Evolutionary conservation across 1,140 invertebrate genomes (phyloP).

Genomic region (Campoletis sonorensis): DNA sequence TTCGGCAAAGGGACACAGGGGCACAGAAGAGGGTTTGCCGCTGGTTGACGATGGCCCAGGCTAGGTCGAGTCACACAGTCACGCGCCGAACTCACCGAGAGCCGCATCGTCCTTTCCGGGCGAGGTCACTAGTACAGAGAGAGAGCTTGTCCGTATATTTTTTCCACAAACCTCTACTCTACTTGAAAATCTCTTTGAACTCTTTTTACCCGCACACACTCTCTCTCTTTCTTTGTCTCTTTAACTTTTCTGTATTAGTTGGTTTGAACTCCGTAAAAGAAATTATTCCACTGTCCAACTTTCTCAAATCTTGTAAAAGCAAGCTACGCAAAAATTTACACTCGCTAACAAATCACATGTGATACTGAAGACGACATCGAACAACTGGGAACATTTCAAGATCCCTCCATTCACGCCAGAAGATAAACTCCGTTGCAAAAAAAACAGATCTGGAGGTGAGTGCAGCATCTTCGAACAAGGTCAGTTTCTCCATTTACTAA

Average conservation of each 20-base stretch:
- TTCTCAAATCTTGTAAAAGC: not conserved
- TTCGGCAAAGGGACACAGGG: slow-evolving; percentile 61
- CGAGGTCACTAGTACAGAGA: slow-evolving; percentile 1
- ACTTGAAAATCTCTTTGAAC: slow-evolving; percentile 27
- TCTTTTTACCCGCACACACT: slow-evolving; percentile 14
- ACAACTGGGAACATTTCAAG: not conserved
- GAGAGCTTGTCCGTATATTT: slow-evolving; percentile 48
- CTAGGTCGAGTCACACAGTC: slow-evolving; percentile 73
- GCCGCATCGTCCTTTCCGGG: slow-evolving; percentile 61
- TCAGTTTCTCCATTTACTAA: not conserved
- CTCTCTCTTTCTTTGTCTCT: slow-evolving; percentile 37
- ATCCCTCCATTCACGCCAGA: not conserved
- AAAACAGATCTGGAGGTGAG: not conserved
- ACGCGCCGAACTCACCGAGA: slow-evolving; percentile 70
- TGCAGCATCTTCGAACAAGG: not conserved
- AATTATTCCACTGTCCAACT: not conserved
- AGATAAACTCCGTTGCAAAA: not conserved
- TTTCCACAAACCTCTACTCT: slow-evolving; percentile 47
- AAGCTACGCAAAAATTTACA: not conserved
- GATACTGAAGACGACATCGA: slow-evolving; percentile 13
- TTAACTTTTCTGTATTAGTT: not conserved
- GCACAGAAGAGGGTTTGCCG: slow-evolving; percentile 67
- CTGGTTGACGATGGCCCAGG: slow-evolving; percentile 70
- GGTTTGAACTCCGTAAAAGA: not conserved
- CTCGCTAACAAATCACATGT: not conserved